These are phyloP conservation scores for Casuarius casuarius DNA, from an alignment of 2,113 vertebrate genomes.

Conservation along the genomic window DNA sequence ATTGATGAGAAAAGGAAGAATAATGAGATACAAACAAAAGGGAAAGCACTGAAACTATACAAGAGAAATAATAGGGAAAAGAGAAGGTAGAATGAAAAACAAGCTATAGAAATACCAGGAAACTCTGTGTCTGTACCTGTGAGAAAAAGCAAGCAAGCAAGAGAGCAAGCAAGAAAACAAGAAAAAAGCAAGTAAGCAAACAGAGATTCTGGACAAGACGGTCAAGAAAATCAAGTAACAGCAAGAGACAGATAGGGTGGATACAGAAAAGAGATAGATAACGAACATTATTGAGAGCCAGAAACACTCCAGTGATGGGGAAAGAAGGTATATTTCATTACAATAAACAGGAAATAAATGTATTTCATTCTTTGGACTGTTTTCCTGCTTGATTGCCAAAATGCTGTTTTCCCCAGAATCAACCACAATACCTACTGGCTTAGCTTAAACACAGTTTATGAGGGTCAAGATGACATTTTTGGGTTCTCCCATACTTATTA, in stretches of 20 bases:
- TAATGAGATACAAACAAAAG: slow-evolving; percentile 26
- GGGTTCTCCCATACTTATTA: not conserved
- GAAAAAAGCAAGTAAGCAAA: not conserved
- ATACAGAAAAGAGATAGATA: not conserved
- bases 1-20: slow-evolving; percentile 51
- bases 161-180: not conserved
- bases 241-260: not conserved
- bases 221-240: not conserved
- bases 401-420: not conserved
- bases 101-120: not conserved
- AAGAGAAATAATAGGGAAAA: not conserved
- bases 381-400: slow-evolving; percentile 29
- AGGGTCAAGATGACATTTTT: not conserved
- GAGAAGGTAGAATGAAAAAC: not conserved
- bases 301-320: not conserved
- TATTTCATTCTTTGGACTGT: not conserved
- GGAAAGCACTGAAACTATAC: slow-evolving; percentile 29
- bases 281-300: not conserved
- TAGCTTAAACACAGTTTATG: not conserved
- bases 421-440: not conserved
- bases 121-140: not conserved
- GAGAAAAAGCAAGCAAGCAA: slow-evolving; percentile 16
- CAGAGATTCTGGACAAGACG: slow-evolving; percentile 4
- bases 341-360: slow-evolving; percentile 26
- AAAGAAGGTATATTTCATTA: not conserved